Conservation (phyloP, 2,113 vertebrate species). For the human (Homo sapiens) region GRCh38 chr1:50018501-50019000, state of each 20-base stretch:
- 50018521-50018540: constrained; percentile 36
- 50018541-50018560: neutral
- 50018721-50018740: constrained; percentile 27
- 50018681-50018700: constrained; percentile 39
- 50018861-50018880: neutral
- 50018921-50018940: constrained; percentile 23
- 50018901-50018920: neutral
- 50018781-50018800: neutral
- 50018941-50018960: neutral
- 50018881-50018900: constrained; percentile 4
- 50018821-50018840: neutral
- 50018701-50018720: constrained; percentile 12
- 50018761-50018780: neutral
- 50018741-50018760: constrained; percentile 38
- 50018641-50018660: neutral
- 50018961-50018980: constrained; percentile 38
- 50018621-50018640: neutral
- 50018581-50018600: neutral
- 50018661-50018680: constrained; percentile 7
- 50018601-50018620: neutral
- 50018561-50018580: constrained; percentile 43
- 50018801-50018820: constrained; percentile 7
- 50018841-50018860: neutral
- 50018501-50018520: constrained; percentile 48
- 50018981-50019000: neutral